Base-by-base conservation (phyloP, 2,888 invertebrate genomes). In the Hybos culiciformis region DNA sequence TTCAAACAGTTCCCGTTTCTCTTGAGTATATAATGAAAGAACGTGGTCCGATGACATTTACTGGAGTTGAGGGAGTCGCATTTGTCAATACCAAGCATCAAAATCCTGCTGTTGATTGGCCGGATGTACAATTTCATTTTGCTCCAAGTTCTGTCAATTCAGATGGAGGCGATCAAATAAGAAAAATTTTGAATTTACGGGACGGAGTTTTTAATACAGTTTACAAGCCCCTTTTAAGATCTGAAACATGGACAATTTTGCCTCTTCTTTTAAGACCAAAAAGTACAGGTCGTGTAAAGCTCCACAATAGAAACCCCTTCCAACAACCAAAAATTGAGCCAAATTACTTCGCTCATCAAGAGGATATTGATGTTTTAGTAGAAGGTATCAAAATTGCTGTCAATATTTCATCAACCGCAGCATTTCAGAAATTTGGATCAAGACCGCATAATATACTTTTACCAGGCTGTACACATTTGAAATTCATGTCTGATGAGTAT, bases 11-110 rank as follows among this genome's bases (percentile, higher is more conserved):
- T 36, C 71, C 79, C 3, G 84, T 85, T 0, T 78, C 81, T 19
- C 71, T 86, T 72, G 85, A 88, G 55, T 88, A 88, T 58, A 78
- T 87, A 38, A 51, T 85, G 37, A 76, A 81, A 50, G 86, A 87
- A 55, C 74, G 78, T 53, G 90, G 90, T 0, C 87, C 88, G 0
- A 74, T 88, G 78, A 87, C 88, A 1, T 68, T 77, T 3, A 81
- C 83, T 45, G 88, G 88, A 0, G 80, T 91, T 2, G 91, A 91
- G 65, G 90, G 83, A 0, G 65, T 90, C 1, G 90, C 88, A 0
- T 91, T 90, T 56, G 76, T 91, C 3, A 88, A 90, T 55, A 83
- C 87, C 0, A 84, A 83, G 58, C 87, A 82, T 60, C 85, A 87
- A n/a, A 83, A 87, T 29, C 67, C 73, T 2, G 74, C 77, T 0